Base-by-base conservation (phyloP, 2,113 vertebrate species). In the Emydura subglobosa region DNA sequence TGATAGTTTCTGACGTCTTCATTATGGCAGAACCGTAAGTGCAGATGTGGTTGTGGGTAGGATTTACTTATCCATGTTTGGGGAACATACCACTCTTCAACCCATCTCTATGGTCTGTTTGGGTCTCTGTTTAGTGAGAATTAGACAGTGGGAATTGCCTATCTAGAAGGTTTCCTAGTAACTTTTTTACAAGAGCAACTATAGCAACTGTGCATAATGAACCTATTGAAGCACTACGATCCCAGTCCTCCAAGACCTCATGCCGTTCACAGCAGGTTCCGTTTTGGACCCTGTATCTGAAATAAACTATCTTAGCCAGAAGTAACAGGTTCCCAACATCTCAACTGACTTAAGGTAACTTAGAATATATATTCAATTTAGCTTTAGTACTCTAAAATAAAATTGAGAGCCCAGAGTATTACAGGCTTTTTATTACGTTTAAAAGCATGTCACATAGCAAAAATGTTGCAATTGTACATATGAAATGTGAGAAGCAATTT, bases 301-400 rank as follows among this genome's bases (percentile, higher is more conserved):
- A 17, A 65, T 44, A 68, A 92, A 6, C 42, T 86, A 44, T 54
- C 68, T n/a, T 88, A 91, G 24, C 16, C 76, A 80, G 29, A 9
- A 9, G 14, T 11, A 14, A 1, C 10, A 22, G n/a, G 13, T 2
- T 82, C 85, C 49, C 50, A 89, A 47, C 10, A 55, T 11, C 25
- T 61, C 72, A 86, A 84, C 12, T 57, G 22, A 55, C 54, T 55
- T 59, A 59, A 10, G 57, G 5, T 59, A 59, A 59, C 24, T 25
- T 57, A 25, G 8, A 57, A 59, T 59, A 55, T 24, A 55, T 24
- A 55, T 83, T 10, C 4, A 93, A 19, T 85, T 91, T 83, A 50
- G 11, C 61, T 94, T 93, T 93, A 94, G 93, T 89, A 94, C 44
- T 51, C 87, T 92, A 55, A 83, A 83, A 94, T 91, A 55, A 39